phyloP scores from a whole-genome alignment of 2,113 vertebrate species.

The Stigmatopora argus region DNA sequence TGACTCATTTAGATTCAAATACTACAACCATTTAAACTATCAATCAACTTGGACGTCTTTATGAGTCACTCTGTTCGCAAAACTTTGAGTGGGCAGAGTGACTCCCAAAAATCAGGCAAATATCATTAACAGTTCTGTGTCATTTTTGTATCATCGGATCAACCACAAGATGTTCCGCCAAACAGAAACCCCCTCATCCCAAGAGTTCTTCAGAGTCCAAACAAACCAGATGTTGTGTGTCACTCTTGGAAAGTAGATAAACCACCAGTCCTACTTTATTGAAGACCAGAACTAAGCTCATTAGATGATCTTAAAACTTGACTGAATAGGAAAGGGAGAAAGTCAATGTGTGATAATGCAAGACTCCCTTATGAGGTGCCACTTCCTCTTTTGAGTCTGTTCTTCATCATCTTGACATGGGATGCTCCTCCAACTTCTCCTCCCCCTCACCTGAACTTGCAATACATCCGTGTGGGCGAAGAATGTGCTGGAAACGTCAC shows the following conservation, averaged over 20 bases:
- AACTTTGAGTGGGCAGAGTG: background rate
- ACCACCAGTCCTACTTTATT: constrained; percentile 7
- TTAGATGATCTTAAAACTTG: background rate
- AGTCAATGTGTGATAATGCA: background rate
- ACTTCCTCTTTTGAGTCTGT: constrained; percentile 5
- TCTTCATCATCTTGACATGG: constrained; percentile 8
- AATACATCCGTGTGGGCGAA: constrained; percentile 2
- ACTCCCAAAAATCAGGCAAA: constrained; percentile 13
- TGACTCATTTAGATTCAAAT: too few relatives aligned
- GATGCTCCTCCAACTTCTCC: background rate
- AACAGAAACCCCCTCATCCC: constrained; percentile 20
- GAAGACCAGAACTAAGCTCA: constrained; percentile 15
- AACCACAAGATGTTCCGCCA: constrained; percentile 33
- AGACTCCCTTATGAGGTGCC: constrained; percentile 8
- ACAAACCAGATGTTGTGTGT: constrained; percentile 37
- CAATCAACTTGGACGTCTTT: background rate
- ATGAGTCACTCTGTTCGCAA: background rate
- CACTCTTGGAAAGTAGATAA: constrained; percentile 16
- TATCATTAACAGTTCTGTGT: constrained; percentile 15
- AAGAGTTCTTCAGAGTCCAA: background rate
- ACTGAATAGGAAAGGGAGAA: background rate
- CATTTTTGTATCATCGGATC: constrained; percentile 26
- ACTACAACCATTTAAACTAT: background rate
- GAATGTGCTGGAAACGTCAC: constrained; percentile 11
- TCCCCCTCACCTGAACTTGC: constrained; percentile 14